These are phyloP conservation scores for Diaphora mendica DNA, from an alignment of 2,888 invertebrate genomes.

Conservation along the genomic window DNA sequence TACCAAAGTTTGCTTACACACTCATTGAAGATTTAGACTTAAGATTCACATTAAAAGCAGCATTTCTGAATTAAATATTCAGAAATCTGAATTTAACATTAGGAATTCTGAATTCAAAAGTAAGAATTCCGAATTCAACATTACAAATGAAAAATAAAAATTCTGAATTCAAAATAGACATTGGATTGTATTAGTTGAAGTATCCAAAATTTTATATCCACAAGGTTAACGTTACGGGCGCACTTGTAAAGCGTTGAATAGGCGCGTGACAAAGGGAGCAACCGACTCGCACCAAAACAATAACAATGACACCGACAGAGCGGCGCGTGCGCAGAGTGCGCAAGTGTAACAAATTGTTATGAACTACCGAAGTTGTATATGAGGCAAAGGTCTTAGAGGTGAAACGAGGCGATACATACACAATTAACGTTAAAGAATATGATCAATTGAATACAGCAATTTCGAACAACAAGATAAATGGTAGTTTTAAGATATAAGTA, in stretches of 20 bases:
- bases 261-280: constrained; percentile 68
- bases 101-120: background rate
- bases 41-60: too few relatives aligned
- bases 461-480: background rate
- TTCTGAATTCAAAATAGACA: constrained; percentile 56
- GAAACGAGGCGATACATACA: background rate
- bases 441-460: background rate
- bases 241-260: constrained; percentile 63
- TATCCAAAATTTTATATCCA: constrained; percentile 27
- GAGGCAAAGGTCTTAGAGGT: constrained; percentile 4
- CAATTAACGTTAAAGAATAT: background rate
- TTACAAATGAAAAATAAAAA: constrained; percentile 30
- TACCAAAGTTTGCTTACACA: too few relatives aligned
- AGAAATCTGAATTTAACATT: background rate
- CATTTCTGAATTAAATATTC: too few relatives aligned
- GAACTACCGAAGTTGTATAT: constrained; percentile 42
- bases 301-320: constrained; percentile 64
- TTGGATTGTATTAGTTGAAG: constrained; percentile 19
- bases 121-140: background rate
- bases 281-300: constrained; percentile 72
- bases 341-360: constrained; percentile 69
- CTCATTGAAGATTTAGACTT: too few relatives aligned
- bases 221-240: constrained; percentile 63
- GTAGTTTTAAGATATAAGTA: background rate
- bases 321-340: constrained; percentile 75